A percentile compares a stretch with the other conserved stretches of the same genome.
phyloP scores from a whole-genome alignment of 2,113 vertebrate genomes.

The Hippotragus niger region DNA sequence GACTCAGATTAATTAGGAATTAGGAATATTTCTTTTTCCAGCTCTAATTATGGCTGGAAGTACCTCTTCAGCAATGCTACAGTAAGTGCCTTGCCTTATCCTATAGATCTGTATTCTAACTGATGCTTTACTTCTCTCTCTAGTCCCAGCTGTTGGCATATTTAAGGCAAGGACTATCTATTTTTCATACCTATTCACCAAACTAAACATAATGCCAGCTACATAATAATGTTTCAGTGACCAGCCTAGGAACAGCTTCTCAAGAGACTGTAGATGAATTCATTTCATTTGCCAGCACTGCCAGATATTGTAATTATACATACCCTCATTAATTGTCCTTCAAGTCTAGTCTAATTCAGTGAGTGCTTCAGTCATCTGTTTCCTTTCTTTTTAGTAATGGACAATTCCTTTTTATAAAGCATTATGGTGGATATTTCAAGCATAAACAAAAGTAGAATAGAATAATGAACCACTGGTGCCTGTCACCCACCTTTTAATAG shows the following conservation, averaged over 20 bases:
- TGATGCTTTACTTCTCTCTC: not conserved
- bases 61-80: not conserved
- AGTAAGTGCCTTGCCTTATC: not conserved
- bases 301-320: not conserved
- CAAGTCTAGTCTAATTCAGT: not conserved
- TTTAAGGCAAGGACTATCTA: not conserved
- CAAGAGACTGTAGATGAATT: not conserved
- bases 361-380: not conserved
- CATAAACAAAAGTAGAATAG: not conserved
- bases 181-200: not conserved
- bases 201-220: not conserved
- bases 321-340: not conserved
- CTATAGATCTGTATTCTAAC: not conserved
- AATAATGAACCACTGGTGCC: not conserved
- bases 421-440: not conserved
- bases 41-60: not conserved
- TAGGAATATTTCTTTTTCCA: not conserved
- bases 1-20: not conserved
- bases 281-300: not conserved
- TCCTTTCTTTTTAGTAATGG: constrained; percentile 2
- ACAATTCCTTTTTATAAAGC: not conserved
- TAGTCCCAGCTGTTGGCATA: not conserved
- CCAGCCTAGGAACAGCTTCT: not conserved
- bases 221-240: not conserved
- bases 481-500: not conserved